phyloP scores from a whole-genome alignment of 2,797 vertebrate species.

The Setipinna tenuifilis region DNA sequence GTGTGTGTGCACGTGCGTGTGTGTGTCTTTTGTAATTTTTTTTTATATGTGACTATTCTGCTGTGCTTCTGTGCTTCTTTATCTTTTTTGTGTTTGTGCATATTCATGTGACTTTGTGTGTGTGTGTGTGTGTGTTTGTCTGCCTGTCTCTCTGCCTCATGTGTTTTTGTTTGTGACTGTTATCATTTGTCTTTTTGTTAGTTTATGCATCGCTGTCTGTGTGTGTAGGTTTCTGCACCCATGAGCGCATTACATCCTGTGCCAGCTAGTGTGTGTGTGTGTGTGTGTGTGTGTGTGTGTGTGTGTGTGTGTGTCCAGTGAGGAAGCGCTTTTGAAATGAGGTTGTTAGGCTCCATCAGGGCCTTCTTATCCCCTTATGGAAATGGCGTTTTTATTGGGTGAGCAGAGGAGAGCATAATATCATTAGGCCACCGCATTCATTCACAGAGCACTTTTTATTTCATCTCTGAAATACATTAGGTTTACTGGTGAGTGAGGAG shows the following conservation, averaged over 20 bases:
- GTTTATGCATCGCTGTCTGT: no score
- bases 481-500: not conserved
- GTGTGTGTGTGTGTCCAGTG: not conserved
- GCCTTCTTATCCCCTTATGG: not conserved
- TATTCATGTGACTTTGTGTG: not conserved
- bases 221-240: not conserved
- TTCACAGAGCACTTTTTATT: not conserved
- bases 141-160: no score
- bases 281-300: not conserved
- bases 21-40: no score
- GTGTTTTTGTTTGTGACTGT: not conserved
- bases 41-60: no score
- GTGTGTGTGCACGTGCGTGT: not conserved
- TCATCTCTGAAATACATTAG: not conserved
- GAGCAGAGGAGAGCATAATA: not conserved
- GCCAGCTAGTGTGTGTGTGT: not conserved
- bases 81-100: no score
- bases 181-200: no score
- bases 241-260: not conserved
- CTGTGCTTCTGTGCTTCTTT: no score
- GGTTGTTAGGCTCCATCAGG: slow-evolving; percentile 19
- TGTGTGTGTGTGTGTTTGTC: not conserved
- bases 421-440: not conserved
- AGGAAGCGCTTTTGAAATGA: not conserved
- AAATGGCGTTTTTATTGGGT: not conserved